phyloP scores from a whole-genome alignment of 2,888 invertebrate genomes.

The Megamerina dolium region DNA sequence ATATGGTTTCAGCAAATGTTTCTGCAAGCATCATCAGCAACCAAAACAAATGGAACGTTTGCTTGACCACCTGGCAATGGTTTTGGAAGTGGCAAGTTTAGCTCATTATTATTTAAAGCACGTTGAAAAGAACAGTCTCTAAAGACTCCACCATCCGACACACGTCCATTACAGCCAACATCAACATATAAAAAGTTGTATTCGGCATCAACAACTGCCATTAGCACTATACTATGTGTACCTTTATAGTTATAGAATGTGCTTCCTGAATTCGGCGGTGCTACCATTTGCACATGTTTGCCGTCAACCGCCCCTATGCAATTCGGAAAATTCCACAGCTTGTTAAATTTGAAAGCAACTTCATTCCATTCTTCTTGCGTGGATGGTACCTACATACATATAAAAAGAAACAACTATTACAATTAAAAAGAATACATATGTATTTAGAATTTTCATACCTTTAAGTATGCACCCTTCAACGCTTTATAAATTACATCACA shows the following conservation, averaged over 20 bases:
- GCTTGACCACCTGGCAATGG: too few relatives aligned
- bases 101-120: conserved; percentile 3
- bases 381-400: conserved; percentile 10
- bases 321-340: conserved; percentile 9
- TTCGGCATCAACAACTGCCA: conserved; percentile 8
- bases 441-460: too few relatives aligned
- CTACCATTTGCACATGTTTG: conserved; percentile 10
- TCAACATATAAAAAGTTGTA: conserved; percentile 9
- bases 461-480: too few relatives aligned
- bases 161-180: conserved; percentile 15
- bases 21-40: too few relatives aligned
- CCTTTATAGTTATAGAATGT: conserved; percentile 12
- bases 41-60: too few relatives aligned
- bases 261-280: conserved; percentile 9
- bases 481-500: too few relatives aligned
- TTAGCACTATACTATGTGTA: conserved; percentile 11
- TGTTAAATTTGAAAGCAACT: conserved; percentile 1
- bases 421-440: too few relatives aligned
- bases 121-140: conserved; percentile 3
- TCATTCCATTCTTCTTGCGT: conserved; percentile 13
- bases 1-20: too few relatives aligned
- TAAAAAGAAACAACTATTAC: too few relatives aligned
- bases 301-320: conserved; percentile 11
- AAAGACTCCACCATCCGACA: conserved; percentile 9
- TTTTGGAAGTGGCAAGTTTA: conserved; percentile 2